Evolutionary conservation across 2,797 vertebrate genomes (phyloP).

Genomic region (Malurus leucopterus): DNA sequence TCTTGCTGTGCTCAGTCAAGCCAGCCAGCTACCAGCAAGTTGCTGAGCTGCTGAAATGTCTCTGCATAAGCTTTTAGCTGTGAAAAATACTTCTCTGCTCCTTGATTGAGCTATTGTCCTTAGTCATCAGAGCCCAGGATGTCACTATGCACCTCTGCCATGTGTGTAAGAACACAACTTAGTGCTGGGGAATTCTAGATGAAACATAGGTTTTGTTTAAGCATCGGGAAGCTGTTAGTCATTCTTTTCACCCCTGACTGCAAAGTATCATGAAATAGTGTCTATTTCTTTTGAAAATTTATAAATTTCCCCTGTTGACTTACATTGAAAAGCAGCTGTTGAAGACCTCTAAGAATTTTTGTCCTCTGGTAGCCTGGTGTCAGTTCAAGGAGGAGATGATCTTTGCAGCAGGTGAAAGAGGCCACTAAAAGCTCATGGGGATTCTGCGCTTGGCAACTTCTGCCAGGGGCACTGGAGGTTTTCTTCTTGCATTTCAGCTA

Average conservation of each 20-base stretch:
- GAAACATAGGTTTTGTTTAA: background rate
- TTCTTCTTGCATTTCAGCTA: background rate
- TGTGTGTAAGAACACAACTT: background rate
- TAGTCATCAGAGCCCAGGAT: background rate
- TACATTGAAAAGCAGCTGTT: background rate
- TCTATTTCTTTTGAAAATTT: background rate
- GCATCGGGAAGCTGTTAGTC: fast-evolving
- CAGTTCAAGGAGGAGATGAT: background rate
- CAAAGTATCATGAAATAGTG: background rate
- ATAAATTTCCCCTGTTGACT: background rate
- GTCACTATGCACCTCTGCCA: background rate
- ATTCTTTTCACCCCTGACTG: background rate
- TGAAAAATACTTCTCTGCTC: background rate
- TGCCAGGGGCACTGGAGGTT: background rate
- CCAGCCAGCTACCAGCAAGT: background rate
- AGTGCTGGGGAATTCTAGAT: background rate
- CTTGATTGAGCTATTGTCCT: background rate
- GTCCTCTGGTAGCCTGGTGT: background rate
- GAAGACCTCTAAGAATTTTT: background rate
- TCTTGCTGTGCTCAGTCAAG: background rate
- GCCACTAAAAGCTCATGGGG: background rate
- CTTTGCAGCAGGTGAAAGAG: background rate
- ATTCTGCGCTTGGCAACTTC: background rate
- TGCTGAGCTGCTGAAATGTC: conserved; percentile 18
- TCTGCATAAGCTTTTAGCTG: background rate